Base-by-base conservation (phyloP, 2,888 invertebrate species). In the Drosophila villosipedis region DNA sequence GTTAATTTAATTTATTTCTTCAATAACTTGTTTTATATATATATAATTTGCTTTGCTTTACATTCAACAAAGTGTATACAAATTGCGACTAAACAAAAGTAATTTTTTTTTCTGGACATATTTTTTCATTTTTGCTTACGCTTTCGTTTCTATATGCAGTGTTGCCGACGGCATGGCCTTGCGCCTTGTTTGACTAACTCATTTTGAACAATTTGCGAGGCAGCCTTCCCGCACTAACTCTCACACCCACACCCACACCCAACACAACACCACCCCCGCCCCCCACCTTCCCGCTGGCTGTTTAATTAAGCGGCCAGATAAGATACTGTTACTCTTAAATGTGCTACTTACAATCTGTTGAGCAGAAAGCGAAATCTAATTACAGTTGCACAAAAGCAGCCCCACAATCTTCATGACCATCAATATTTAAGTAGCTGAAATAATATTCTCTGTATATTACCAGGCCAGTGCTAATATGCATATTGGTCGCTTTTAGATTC, bases 161-260 rank as follows among this genome's bases (percentile, higher is more conserved):
- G 76, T 58, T 59, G 73, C 71, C 73, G 54, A 14, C 74, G 71
- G 63, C 66, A 49, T 76, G 91, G 81, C 87, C 87, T 88, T 88
- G 91, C 58, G 91, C 75, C 82, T 75, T 78, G 79, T 91, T 88
- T 86, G 83, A 85, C 89, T 90, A 88, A 87, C 91, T 87, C 81
- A 91, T 91, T 91, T 91, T 88, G 74, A 87, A 87, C 82, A 87
- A 89, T 89, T 91, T 84, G 76, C 69, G 60, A 69, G 66, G 55
- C 64, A 39, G 54, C 55, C 50, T 39, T 31, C 33, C 16, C 54
- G 25, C 43, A 43, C 25, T 50, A 28, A 14, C 22, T 4, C 37
- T 28, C 25, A 28, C 55, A 6, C 6, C 28, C 4, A 19, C 61
- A 28, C 33, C 28, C 30, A n/a, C n/a, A 41, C 12, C 19, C n/a